phyloP scores from a whole-genome alignment of 2,888 invertebrate species.

The Eurois occulta region DNA sequence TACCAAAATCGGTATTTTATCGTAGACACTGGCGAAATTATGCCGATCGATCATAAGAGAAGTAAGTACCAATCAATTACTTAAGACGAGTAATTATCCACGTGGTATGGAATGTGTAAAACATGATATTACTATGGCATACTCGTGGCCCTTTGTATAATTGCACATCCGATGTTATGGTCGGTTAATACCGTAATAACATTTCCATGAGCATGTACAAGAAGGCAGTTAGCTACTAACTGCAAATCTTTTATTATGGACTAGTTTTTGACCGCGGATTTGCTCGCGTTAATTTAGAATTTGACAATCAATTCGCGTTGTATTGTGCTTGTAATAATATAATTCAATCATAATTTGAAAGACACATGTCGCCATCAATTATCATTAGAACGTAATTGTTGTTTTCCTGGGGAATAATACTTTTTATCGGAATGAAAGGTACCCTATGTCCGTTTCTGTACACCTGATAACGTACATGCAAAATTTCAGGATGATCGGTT shows the following conservation, averaged over 20 bases:
- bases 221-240: not conserved
- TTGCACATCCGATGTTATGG: conserved; percentile 11
- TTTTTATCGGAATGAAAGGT: too few relatives aligned
- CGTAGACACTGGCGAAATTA: not conserved
- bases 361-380: too few relatives aligned
- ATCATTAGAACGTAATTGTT: too few relatives aligned
- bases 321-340: too few relatives aligned
- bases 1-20: conserved; percentile 9
- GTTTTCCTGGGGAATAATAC: too few relatives aligned
- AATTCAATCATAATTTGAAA: too few relatives aligned
- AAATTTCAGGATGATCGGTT: too few relatives aligned
- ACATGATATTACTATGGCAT: conserved; percentile 17
- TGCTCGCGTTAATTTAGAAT: too few relatives aligned
- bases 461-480: too few relatives aligned
- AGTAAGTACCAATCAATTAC: conserved; percentile 20
- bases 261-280: too few relatives aligned
- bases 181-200: conserved; percentile 1
- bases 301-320: too few relatives aligned
- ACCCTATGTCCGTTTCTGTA: too few relatives aligned
- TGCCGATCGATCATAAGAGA: conserved; percentile 5
- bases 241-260: not conserved
- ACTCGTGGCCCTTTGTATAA: conserved; percentile 34
- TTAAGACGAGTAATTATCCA: conserved; percentile 39
- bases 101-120: conserved; percentile 14
- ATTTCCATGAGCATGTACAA: not conserved